Evolutionary conservation across 2,797 vertebrate genomes (phyloP).

Genomic region (Pseudochromis fuscus): DNA sequence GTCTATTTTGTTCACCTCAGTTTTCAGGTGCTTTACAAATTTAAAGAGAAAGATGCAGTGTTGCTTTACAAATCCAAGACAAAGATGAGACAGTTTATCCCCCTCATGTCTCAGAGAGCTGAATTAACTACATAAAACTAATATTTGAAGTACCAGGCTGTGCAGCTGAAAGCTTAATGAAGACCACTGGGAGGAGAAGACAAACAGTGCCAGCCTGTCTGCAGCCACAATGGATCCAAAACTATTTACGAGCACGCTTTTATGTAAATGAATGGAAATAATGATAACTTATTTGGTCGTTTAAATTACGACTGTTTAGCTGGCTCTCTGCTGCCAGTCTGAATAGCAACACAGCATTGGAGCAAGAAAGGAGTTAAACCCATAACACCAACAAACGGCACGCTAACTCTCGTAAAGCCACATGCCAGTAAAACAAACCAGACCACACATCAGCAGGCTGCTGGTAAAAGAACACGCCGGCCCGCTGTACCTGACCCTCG

Average conservation of each 20-base stretch:
- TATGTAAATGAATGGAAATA: not conserved
- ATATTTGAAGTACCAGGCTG: conserved; percentile 23
- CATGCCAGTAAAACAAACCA: conserved; percentile 79
- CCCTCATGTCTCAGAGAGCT: conserved; percentile 5
- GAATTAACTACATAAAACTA: conserved; percentile 10
- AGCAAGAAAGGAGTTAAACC: conserved; percentile 50
- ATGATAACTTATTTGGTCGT: conserved; percentile 8
- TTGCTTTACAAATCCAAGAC: conserved; percentile 13
- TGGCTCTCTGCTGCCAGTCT: not conserved
- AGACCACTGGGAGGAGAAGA: conserved; percentile 10
- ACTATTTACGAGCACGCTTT: conserved; percentile 1
- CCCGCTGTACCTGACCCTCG: conserved; percentile 70
- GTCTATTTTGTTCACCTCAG: not conserved
- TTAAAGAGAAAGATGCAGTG: conserved; percentile 34
- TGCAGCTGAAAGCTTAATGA: conserved; percentile 27
- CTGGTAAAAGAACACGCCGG: conserved; percentile 42
- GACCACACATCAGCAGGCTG: conserved; percentile 77
- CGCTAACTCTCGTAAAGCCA: conserved; percentile 64
- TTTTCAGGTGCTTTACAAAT: conserved; percentile 13
- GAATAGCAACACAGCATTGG: conserved; percentile 5
- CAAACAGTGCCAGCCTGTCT: conserved; percentile 6
- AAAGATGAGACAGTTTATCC: too few species aligned
- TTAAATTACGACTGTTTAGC: conserved; percentile 20
- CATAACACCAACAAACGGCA: conserved; percentile 52
- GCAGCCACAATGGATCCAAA: conserved; percentile 2